phyloP scores from a whole-genome alignment of 2,888 invertebrate genomes.

The Aphidius colemani region DNA sequence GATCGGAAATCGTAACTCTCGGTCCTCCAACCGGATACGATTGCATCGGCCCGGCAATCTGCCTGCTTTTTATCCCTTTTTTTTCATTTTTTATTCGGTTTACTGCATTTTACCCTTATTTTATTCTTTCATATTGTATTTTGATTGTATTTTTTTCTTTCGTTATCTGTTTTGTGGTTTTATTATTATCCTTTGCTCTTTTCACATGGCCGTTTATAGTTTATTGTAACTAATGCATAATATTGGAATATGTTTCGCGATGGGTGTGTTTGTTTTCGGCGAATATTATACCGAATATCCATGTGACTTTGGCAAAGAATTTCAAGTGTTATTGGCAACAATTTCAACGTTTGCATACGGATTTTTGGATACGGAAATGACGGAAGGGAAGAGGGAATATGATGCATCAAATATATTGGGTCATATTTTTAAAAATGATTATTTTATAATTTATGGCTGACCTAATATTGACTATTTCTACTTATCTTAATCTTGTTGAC shows the following conservation, averaged over 20 bases:
- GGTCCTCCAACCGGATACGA: constrained; percentile 17
- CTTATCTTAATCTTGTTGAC: too few relatives aligned
- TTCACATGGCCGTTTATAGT: background rate
- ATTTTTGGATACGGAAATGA: constrained; percentile 3
- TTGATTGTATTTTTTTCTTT: constrained; percentile 7
- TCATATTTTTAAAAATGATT: background rate
- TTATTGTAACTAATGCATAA: constrained; percentile 14
- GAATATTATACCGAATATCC: background rate
- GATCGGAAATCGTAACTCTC: constrained; percentile 24
- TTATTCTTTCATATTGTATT: background rate
- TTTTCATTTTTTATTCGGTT: background rate
- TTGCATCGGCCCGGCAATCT: constrained; percentile 21
- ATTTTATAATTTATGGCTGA: too few relatives aligned
- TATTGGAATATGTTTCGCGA: constrained; percentile 20
- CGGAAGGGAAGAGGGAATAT: background rate
- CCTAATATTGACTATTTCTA: too few relatives aligned
- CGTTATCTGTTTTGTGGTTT: background rate
- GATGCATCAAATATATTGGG: constrained; percentile 8
- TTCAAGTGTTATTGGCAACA: constrained; percentile 23
- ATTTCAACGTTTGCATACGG: constrained; percentile 24
- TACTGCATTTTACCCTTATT: background rate
- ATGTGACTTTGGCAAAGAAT: constrained; percentile 22
- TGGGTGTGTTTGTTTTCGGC: constrained; percentile 10
- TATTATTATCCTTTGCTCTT: background rate
- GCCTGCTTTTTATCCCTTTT: constrained; percentile 12